A percentile compares a stretch with the other conserved stretches of the same genome.
phyloP scores from a whole-genome alignment of 2,888 invertebrate genomes.

The Drosophila quinaria region DNA sequence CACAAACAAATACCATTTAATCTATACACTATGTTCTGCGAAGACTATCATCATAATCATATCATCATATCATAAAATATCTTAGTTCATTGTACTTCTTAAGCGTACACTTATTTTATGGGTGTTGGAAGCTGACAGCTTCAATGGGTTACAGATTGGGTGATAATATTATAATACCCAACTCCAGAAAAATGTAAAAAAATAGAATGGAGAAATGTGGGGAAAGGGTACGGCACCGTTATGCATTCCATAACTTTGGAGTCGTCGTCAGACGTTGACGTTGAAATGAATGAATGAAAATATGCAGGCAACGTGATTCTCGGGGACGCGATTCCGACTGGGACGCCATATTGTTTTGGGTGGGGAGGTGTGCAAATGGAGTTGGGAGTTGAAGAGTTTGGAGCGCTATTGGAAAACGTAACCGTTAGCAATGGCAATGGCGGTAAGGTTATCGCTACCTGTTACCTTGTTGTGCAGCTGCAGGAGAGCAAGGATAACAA shows the following conservation, averaged over 20 bases:
- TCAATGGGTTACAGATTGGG: constrained; percentile 8
- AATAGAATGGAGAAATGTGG: too few species aligned
- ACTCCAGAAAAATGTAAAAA: constrained; percentile 2
- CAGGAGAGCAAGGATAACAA: neutral
- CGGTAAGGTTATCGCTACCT: constrained; percentile 39
- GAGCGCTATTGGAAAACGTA: constrained; percentile 59
- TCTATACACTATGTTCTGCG: neutral
- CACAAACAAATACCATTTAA: neutral
- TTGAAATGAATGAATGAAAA: constrained; percentile 79
- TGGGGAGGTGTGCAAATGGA: constrained; percentile 2
- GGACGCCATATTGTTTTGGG: constrained; percentile 56
- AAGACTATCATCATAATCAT: neutral
- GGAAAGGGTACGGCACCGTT: constrained; percentile 56
- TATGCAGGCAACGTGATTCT: constrained; percentile 81
- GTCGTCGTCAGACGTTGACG: constrained; percentile 78
- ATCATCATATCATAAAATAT: neutral
- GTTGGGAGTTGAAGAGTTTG: constrained; percentile 13
- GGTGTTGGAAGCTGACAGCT: neutral
- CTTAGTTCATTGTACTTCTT: constrained; percentile 11
- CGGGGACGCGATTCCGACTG: constrained; percentile 42
- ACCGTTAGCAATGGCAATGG: constrained; percentile 68
- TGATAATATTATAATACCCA: constrained; percentile 28
- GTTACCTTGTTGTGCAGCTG: constrained; percentile 11
- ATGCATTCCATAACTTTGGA: constrained; percentile 81
- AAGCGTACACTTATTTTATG: constrained; percentile 3